Evolutionary conservation across 2,888 invertebrate genomes (phyloP).

Genomic region (Atrina japonica): DNA sequence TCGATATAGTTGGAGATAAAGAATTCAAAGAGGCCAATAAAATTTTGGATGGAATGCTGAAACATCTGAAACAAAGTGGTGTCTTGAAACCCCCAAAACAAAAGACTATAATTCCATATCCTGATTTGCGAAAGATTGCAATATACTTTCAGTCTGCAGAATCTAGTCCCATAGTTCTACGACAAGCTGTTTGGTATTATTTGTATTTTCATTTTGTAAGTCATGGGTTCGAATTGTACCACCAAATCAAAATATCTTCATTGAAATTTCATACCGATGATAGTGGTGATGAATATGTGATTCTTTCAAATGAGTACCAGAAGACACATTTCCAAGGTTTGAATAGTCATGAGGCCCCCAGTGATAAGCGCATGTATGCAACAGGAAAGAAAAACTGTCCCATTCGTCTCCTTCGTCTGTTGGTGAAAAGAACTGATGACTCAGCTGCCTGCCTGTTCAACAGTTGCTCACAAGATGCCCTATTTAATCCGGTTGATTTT

Average conservation of each 20-base stretch:
- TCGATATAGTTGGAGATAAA: conserved; percentile 17
- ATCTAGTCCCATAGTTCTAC: conserved; percentile 9
- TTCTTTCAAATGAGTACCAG: neutral
- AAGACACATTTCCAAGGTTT: neutral
- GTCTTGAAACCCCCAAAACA: conserved; percentile 6
- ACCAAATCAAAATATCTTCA: conserved; percentile 2
- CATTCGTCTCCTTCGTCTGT: conserved; percentile 11
- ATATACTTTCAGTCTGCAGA: conserved; percentile 16
- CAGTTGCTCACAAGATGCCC: neutral
- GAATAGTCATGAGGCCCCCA: neutral
- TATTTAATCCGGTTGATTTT: neutral
- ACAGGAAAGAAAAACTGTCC: conserved; percentile 14
- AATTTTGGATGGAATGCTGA: conserved; percentile 24
- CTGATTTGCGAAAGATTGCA: conserved; percentile 16
- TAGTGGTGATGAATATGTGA: conserved; percentile 3
- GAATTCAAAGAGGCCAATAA: conserved; percentile 12
- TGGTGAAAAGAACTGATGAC: conserved; percentile 19
- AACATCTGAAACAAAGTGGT: neutral
- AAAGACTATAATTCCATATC: conserved; percentile 12
- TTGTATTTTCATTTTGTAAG: conserved; percentile 12
- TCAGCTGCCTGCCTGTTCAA: neutral
- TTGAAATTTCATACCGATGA: conserved; percentile 4
- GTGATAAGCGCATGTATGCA: conserved; percentile 31
- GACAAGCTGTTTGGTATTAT: conserved; percentile 21
- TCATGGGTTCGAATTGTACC: conserved; percentile 10